Evolutionary conservation across 2,113 vertebrate species (phyloP).

Genomic region (Pachypanchax playfairii): DNA sequence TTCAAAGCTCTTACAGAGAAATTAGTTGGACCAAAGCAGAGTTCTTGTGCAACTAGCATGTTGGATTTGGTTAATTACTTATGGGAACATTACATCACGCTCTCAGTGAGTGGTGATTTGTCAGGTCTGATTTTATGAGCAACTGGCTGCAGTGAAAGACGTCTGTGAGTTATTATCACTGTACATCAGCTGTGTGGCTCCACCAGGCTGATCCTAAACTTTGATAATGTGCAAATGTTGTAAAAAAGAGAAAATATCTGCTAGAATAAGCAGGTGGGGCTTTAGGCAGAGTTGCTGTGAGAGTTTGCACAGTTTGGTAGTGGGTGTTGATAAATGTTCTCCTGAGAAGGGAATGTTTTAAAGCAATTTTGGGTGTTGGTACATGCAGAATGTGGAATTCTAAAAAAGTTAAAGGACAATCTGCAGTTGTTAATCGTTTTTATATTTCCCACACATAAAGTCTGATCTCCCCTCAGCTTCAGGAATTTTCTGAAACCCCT

Average conservation of each 20-base stretch:
- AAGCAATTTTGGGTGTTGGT: too few relatives aligned
- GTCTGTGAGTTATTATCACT: conserved; percentile 36
- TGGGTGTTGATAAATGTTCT: background rate
- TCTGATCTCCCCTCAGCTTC: too few relatives aligned
- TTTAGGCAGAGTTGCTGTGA: background rate
- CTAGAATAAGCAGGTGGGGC: background rate
- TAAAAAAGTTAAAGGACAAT: too few relatives aligned
- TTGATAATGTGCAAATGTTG: background rate
- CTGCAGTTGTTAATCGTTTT: too few relatives aligned
- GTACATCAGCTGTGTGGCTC: background rate
- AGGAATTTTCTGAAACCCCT: too few relatives aligned
- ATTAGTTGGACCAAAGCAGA: background rate
- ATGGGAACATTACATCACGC: conserved; percentile 21
- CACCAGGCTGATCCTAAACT: background rate
- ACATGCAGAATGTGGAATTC: too few relatives aligned
- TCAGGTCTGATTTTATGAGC: conserved; percentile 31
- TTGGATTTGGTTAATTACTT: background rate
- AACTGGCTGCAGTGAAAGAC: conserved; percentile 15
- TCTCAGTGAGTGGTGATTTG: background rate
- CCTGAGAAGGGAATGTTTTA: background rate
- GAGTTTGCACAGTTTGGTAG: too few relatives aligned
- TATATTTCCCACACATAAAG: too few relatives aligned
- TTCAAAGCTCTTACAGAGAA: background rate
- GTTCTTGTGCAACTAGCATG: background rate
- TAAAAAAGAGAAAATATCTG: background rate